Evolutionary conservation across 2,888 invertebrate genomes (phyloP), one percentile per base, ranked within the genome.

Genomic region (Cistogaster globosa): DNA sequence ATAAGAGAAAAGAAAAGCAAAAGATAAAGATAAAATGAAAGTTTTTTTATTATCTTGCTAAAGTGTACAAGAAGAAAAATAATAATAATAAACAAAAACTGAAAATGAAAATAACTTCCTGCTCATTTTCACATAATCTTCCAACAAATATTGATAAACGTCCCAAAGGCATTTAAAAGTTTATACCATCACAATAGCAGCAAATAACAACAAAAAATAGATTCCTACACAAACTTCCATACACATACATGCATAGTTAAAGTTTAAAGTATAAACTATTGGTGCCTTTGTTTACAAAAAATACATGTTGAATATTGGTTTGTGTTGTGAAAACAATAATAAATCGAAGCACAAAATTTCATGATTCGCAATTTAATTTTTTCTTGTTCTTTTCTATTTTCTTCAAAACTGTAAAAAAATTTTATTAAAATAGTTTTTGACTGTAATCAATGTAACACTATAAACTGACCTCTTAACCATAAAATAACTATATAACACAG

Each of bases 61-160:
- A 80, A 74, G 65, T 77, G n/a, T 42, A 14, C 60, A 60, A 68
- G 20, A 68, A 69, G n/a, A 32, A 65, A 20, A 77, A 62, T 9
- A 57, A 51, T 14, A 79, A 20, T n/a, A 71, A 36, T 20, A 63
- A 65, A 69, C 62, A 62, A 75, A 75, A 81, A 36, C 69, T 71
- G 6, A 32, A 32, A 85, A 79, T 71, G 75, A 82, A 82, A 85
- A 85, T 82, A 85, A 85, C 85, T 85, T 85, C 85, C 85, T 85
- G 82, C 85, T 85, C 85, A 82, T 85, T 85, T 85, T 85, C 85
- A 82, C 85, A 82, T 85, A 85, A 85, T 85, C 82, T 85, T 26
- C 85, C 75, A 82, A 65, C 82, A 82, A 82, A 85, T 82, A 85
- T 85, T 85, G 85, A 85, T 85, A 85, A 74, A 85, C 85, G 78